A percentile compares a stretch with the other conserved stretches of the same genome.
Evolutionary conservation across 2,888 invertebrate species (phyloP).

Genomic region (Hypomecis atomaria): DNA sequence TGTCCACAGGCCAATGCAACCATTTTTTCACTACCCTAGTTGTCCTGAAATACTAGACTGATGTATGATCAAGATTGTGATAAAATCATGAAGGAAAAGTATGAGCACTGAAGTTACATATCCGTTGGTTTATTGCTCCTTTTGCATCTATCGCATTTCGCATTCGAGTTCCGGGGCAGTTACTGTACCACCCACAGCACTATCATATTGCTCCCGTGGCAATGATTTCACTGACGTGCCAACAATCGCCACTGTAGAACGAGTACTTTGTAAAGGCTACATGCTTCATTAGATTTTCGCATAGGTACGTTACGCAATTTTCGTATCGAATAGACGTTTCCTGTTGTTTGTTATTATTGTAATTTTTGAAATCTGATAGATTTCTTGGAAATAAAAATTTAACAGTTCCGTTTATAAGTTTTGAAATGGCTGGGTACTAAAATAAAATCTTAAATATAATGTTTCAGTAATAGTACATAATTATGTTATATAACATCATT

Average conservation of each 20-base stretch:
- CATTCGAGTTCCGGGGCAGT: neutral
- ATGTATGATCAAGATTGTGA: too few species aligned
- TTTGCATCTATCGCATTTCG: neutral
- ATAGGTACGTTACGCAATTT: slow-evolving; percentile 32
- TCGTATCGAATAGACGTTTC: slow-evolving; percentile 32
- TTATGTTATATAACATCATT: too few species aligned
- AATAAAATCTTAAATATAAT: too few species aligned
- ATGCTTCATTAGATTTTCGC: slow-evolving; percentile 32
- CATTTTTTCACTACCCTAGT: too few species aligned
- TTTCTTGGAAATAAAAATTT: too few species aligned
- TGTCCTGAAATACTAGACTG: too few species aligned
- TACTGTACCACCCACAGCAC: slow-evolving; percentile 28
- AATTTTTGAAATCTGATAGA: neutral
- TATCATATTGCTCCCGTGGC: neutral
- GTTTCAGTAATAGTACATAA: too few species aligned
- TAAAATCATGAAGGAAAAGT: too few species aligned
- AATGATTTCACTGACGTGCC: slow-evolving; percentile 11
- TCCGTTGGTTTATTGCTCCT: slow-evolving; percentile 4
- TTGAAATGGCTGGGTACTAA: too few species aligned
- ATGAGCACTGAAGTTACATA: neutral
- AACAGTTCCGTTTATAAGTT: too few species aligned
- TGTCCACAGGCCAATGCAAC: neutral
- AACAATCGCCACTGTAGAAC: slow-evolving; percentile 18
- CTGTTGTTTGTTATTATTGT: slow-evolving; percentile 14
- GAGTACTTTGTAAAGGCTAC: slow-evolving; percentile 28